A percentile compares a stretch with the other conserved stretches of the same genome.
Evolutionary conservation across 1,140 invertebrate genomes (phyloP).

Genomic region (Steinernema feltiae): DNA sequence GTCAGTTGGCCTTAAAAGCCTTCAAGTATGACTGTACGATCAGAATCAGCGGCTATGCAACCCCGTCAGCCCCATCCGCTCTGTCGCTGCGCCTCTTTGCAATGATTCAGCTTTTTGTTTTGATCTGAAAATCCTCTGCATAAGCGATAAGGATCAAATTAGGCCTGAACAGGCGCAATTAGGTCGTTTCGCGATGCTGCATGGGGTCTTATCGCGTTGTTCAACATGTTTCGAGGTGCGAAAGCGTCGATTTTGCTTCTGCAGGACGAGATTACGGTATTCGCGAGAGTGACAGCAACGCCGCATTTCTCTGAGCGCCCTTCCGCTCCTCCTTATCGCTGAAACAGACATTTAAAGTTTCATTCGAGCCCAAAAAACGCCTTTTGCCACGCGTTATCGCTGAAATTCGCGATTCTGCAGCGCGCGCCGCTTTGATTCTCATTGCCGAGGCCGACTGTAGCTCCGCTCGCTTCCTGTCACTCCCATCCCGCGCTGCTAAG

Average conservation of each 20-base stretch:
- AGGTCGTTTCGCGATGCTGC: neutral
- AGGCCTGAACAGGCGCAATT: conserved; percentile 10
- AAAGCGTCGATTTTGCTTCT: no score
- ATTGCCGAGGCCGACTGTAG: no score
- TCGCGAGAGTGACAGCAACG: neutral
- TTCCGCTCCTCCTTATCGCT: neutral
- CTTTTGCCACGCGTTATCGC: neutral
- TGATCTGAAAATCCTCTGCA: neutral
- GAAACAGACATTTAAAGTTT: neutral
- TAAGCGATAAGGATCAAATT: neutral
- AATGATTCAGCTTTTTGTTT: no score
- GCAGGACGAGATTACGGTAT: neutral
- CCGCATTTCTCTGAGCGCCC: neutral
- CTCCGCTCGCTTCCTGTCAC: no score
- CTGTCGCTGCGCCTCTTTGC: no score
- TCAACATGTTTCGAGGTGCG: neutral
- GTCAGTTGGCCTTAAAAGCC: no score
- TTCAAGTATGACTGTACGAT: no score
- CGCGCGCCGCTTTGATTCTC: no score
- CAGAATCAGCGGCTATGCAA: no score
- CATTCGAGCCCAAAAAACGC: neutral
- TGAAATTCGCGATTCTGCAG: neutral
- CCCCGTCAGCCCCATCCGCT: no score
- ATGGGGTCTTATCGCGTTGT: conserved; percentile 2
- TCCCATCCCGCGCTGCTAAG: no score